Percentiles rank a stretch among this genome's conserved stretches.
Evolutionary conservation across 2,888 invertebrate genomes (phyloP).

Genomic region (Parelbella ahira): DNA sequence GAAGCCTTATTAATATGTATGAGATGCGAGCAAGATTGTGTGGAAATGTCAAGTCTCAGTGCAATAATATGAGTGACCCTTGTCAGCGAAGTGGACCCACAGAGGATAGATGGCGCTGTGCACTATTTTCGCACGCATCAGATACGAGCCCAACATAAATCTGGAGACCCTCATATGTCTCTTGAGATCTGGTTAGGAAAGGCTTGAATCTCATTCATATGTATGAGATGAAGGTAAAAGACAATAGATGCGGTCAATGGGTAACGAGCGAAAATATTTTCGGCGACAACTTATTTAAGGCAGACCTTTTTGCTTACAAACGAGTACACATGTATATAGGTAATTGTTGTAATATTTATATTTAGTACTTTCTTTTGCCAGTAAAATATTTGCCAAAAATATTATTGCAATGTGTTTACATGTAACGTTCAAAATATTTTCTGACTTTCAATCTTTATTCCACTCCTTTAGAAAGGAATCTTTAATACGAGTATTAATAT

Average conservation of each 20-base stretch:
- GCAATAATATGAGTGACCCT: constrained; percentile 58
- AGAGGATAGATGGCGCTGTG: constrained; percentile 54
- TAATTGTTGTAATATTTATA: too few relatives aligned
- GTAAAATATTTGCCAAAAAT: too few relatives aligned
- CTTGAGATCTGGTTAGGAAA: constrained; percentile 45
- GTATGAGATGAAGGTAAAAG: constrained; percentile 37
- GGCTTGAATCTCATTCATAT: constrained; percentile 51
- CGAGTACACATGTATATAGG: too few relatives aligned
- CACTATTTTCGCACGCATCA: constrained; percentile 52
- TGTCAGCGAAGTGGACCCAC: constrained; percentile 58
- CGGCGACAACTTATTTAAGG: constrained; percentile 24
- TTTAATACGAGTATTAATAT: too few relatives aligned
- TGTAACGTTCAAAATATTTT: too few relatives aligned
- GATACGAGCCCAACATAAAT: constrained; percentile 56
- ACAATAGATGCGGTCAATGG: constrained; percentile 34
- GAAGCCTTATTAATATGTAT: constrained; percentile 59
- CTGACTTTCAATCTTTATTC: too few relatives aligned
- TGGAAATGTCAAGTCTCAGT: constrained; percentile 44
- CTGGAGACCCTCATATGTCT: constrained; percentile 52
- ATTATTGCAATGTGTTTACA: too few relatives aligned
- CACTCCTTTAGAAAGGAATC: too few relatives aligned
- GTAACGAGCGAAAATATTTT: constrained; percentile 23
- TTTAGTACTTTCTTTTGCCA: too few relatives aligned
- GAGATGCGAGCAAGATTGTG: constrained; percentile 46
- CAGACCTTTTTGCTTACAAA: background rate